These are phyloP conservation scores for Zaprionus davidi DNA, from an alignment of 1,140 invertebrate species.

Conservation along the genomic window DNA sequence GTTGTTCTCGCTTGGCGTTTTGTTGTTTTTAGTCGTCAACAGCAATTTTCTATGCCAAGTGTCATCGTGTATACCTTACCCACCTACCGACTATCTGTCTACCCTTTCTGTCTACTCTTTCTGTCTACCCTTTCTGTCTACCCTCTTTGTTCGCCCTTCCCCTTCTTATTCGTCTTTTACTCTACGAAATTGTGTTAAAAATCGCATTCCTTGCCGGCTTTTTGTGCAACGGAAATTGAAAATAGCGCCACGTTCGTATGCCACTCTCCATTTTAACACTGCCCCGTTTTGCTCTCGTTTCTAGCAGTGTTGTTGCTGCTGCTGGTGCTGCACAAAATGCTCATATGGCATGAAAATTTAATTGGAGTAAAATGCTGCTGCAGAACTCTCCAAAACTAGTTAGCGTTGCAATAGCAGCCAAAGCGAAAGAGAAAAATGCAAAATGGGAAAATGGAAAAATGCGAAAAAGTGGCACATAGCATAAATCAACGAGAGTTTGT, in stretches of 20 bases:
- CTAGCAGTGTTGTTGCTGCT: conserved; percentile 32
- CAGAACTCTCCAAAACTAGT: conserved; percentile 77
- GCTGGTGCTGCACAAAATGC: conserved; percentile 61
- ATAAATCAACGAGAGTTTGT: conserved; percentile 47
- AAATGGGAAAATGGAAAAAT: conserved; percentile 31
- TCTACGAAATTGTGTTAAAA: conserved; percentile 75
- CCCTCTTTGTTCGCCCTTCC: too few relatives aligned
- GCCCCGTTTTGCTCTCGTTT: background rate
- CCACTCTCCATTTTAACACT: conserved; percentile 48
- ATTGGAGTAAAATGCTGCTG: conserved; percentile 78
- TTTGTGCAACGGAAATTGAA: conserved; percentile 72
- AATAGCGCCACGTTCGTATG: conserved; percentile 67
- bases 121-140: background rate
- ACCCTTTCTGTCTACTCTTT: background rate
- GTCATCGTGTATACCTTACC: conserved; percentile 20
- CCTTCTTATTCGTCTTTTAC: conserved; percentile 9
- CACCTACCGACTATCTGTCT: conserved; percentile 26
- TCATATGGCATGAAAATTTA: conserved; percentile 80
- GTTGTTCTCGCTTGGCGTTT: conserved; percentile 29
- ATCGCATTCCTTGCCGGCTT: conserved; percentile 65
- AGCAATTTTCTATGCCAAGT: conserved; percentile 68
- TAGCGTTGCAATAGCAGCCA: conserved; percentile 54
- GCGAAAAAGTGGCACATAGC: conserved; percentile 48
- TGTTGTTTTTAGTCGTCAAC: conserved; percentile 54
- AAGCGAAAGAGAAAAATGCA: conserved; percentile 14